Evolutionary conservation across 2,113 vertebrate genomes (phyloP), one percentile per base, ranked within the genome.

Genomic region (Serinus canaria): DNA sequence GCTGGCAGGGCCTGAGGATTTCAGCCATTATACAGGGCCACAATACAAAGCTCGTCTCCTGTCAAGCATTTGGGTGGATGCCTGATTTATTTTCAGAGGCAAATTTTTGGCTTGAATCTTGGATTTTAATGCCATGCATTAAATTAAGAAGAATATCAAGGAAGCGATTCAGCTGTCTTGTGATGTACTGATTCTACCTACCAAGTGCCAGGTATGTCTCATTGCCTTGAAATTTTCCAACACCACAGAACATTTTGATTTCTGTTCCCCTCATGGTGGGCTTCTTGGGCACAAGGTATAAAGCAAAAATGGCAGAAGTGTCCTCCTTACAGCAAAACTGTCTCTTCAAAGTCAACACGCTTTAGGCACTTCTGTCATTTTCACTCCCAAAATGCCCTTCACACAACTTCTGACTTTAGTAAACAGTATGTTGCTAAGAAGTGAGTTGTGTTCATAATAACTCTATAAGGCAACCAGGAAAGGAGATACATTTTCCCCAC

Each of bases 51-150:
- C 39, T 78, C 20, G 9, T 74, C 27, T 80, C 74, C 63, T 80
- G 47, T 60, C 67, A 85, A 49, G 52, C 6, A 0, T 52, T 73
- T 92, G 81, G n/a, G n/a, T 50, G 21, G n/a, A 30, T 85, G 66
- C 79, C 70, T 0, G 0, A 67, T 78, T 74, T 93, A 74, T 52
- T 63, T 93, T 83, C 76, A 88, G 63, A 92, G 73, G 55, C 46
- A 85, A 80, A 67, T 31, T 86, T 86, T 68, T 95, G 92, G 60
- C 90, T 90, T 37, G 22, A 88, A 44, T 77, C 53, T 95, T 77
- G 63, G 59, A 86, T 95, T 93, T 83, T 74, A 66, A 56, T 80
- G 63, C 50, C 58, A 70, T 6, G 5, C 1, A 1, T 87, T 87
- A 87, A 50, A 79, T 74, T 70, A 83, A 95, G 66, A 1, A 2